Percentiles rank a stretch among this genome's conserved stretches.
These are phyloP conservation scores for Isotomurus palustris DNA, from an alignment of 2,888 invertebrate species.

Conservation along the genomic window DNA sequence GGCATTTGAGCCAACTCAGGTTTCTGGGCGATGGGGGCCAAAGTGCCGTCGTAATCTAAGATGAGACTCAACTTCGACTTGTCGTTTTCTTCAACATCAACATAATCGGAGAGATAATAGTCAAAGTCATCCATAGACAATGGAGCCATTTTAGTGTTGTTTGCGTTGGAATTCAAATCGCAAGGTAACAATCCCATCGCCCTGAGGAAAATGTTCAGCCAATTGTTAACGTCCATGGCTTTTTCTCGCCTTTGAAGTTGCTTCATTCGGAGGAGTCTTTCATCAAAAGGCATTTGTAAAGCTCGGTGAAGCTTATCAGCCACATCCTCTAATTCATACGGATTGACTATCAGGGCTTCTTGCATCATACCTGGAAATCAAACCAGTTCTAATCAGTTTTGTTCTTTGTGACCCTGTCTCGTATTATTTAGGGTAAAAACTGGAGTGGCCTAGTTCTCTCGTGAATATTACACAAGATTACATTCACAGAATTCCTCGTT, in stretches of 20 bases:
- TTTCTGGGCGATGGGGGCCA: slow-evolving; percentile 51
- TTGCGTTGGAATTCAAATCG: slow-evolving; percentile 47
- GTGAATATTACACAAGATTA: too few species aligned
- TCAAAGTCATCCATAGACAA: slow-evolving; percentile 51
- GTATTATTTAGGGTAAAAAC: too few species aligned
- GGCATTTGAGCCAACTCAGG: slow-evolving; percentile 51
- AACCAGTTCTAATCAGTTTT: slow-evolving; percentile 1
- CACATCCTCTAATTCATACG: slow-evolving; percentile 51
- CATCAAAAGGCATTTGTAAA: slow-evolving; percentile 52
- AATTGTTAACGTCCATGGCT: slow-evolving; percentile 50
- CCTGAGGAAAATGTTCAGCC: slow-evolving; percentile 51
- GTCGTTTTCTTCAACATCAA: slow-evolving; percentile 46
- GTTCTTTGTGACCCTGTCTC: too few species aligned
- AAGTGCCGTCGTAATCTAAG: slow-evolving; percentile 53
- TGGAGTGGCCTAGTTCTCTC: too few species aligned
- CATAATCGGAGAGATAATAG: slow-evolving; percentile 48
- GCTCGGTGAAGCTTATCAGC: slow-evolving; percentile 52
- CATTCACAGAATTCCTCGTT: too few species aligned
- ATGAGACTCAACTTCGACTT: slow-evolving; percentile 50
- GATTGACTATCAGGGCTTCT: slow-evolving; percentile 52
- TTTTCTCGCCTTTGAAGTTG: slow-evolving; percentile 51
- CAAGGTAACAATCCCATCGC: slow-evolving; percentile 49
- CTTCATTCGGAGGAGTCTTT: slow-evolving; percentile 51
- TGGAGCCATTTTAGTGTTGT: slow-evolving; percentile 49
- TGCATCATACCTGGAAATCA: slow-evolving; percentile 49